Evolutionary conservation across 1,140 invertebrate genomes (phyloP), one percentile per base, ranked within the genome.

Genomic region (Drosophila sturtevanti): DNA sequence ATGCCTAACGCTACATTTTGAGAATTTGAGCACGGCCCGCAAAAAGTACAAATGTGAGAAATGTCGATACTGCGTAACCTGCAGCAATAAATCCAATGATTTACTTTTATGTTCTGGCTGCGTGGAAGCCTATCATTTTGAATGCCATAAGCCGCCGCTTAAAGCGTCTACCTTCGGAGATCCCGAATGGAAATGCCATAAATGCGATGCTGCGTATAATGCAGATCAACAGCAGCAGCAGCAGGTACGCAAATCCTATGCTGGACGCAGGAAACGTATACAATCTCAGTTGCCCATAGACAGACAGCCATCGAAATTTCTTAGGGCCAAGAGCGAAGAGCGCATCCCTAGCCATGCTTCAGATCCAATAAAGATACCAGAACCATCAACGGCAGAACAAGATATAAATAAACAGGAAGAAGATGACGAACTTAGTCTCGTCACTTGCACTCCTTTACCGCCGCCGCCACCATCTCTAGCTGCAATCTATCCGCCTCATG

Each of bases 171-270:
- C 58, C 16, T 1, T 66, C 5, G 27, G 4, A 6, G 67, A 85
- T 4, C 22, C 34, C 10, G 78, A 79, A 5, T 91, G 90, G 90
- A 82, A 81, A 27, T 91, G 90, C 22, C 41, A 58, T 12, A 64
- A 72, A 14, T 91, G 87, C 48, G 63, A 68, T 48, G 51, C 41
- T 6, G 24, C 1, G 2, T 60, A 52, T 6, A 62, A 48, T 54
- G 11, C 18, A 69, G 7, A 24, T 10, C 16, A 74, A 22, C 55
- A 38, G 22, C 24, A 27, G 14, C 27, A 56, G 41, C 2, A 21
- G 34, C 22, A 41, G 34, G 10, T 52, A 21, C 75, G 54, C 34
- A 87, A 81, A 38, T 62, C 66, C 1, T 59, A 81, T 37, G 54
- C 61, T 7, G 82, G 82, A 0, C 82, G 81, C 48, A 86, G 78